phyloP scores from a whole-genome alignment of 2,113 vertebrate genomes.

The Euleptes europaea region DNA sequence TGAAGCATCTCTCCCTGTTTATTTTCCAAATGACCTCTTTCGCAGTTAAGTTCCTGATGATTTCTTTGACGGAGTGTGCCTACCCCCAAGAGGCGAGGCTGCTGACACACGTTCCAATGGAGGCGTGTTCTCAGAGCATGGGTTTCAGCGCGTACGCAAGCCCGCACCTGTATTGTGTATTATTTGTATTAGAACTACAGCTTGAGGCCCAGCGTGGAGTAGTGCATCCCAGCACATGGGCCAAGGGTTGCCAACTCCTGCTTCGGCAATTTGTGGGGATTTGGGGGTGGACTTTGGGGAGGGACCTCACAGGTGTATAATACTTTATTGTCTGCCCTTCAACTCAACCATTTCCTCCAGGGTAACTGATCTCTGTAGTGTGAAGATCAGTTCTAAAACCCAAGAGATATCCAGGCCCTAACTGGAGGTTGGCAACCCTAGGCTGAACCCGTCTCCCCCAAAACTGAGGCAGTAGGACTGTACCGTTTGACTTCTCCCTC shows the following conservation, averaged over 20 bases:
- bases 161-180: background rate
- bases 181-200: background rate
- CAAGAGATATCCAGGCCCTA: too few relatives aligned
- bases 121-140: constrained; percentile 2
- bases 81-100: background rate
- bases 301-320: too few relatives aligned
- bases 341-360: too few relatives aligned
- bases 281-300: too few relatives aligned
- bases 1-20: background rate
- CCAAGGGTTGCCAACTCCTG: too few relatives aligned
- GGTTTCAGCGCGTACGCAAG: background rate
- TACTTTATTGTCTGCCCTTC: too few relatives aligned
- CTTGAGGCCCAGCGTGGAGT: background rate
- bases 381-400: too few relatives aligned
- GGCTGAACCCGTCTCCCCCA: too few relatives aligned
- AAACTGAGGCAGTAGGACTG: background rate
- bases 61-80: background rate
- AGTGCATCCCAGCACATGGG: too few relatives aligned
- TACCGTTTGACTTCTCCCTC: background rate
- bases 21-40: background rate
- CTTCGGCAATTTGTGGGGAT: too few relatives aligned
- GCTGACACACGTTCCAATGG: background rate
- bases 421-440: too few relatives aligned
- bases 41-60: background rate
- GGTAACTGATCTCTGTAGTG: too few relatives aligned